Base-by-base conservation (phyloP, 2,888 invertebrate genomes). In the Apotomis turbidana region DNA sequence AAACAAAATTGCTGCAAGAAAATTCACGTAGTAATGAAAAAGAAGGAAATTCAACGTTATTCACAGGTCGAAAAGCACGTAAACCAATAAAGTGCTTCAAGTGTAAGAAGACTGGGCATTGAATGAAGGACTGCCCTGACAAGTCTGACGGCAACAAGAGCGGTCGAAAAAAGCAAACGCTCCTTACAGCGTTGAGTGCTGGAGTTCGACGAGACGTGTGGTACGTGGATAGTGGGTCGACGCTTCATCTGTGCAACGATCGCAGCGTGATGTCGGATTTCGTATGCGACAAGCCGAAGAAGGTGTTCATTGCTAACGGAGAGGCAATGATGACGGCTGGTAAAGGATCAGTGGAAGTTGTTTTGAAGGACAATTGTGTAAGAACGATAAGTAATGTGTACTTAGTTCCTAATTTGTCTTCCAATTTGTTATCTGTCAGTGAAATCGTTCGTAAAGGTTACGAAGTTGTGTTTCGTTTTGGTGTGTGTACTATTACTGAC, bases 401-500 rank as follows among this genome's bases (percentile, higher is more conserved):
- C 52, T 13, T 74, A 5, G 73, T 72, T 0, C 54, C 67, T 2
- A 70, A 69, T 0, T 52, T 52, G 58, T 58, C 58, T 38, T 0
- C 38, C 12, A 58, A 38, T 41, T 38, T 58, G 36, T 38, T 58
- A 38, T 58, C 58, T n/a, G 58, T 58, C 4, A 38, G 58, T n/a
- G 12, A 4, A 9, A 38, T 58, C n/a, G 41, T 38, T 9, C 9
- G n/a, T 9, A 55, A 55, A 55, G 55, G 55, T 27, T 27, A 27
- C 55, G 27, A 55, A 9, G 55, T 55, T 15, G 27, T 27, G 9
- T 55, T 55, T 27, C 9, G 27, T 27, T 15, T 8, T 55, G 15
- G 9, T 3, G 27, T 4, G 15, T 55, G 55, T 8, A 55, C 10
- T 27, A n/a, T 55, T n/a, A 8, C 9, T 6, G 6, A 27, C n/a